Conservation (phyloP, 2,888 invertebrate genomes). For the Liposcelis brunnea region DNA sequence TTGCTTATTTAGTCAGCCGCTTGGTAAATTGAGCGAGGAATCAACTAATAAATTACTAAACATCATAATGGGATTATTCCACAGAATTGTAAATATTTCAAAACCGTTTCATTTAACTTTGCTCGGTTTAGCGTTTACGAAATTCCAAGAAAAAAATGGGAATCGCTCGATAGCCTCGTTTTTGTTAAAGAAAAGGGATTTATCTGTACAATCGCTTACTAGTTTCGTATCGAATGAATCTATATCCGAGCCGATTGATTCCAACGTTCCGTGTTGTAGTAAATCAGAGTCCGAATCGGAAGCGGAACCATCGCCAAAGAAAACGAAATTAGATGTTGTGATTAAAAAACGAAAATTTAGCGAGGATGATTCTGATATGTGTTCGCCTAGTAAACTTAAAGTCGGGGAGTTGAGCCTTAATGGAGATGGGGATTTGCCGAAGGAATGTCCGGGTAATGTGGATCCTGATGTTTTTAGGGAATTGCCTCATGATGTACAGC, state of each 20-base stretch:
- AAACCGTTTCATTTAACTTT: slow-evolving; percentile 59
- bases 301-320: slow-evolving; percentile 60
- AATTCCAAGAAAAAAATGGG: slow-evolving; percentile 56
- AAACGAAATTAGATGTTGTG: slow-evolving; percentile 34
- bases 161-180: slow-evolving; percentile 57
- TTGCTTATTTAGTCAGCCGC: slow-evolving; percentile 37
- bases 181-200: slow-evolving; percentile 44
- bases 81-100: slow-evolving; percentile 17
- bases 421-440: slow-evolving; percentile 36
- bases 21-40: slow-evolving; percentile 30
- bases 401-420: slow-evolving; percentile 48
- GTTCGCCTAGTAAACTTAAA: slow-evolving; percentile 50
- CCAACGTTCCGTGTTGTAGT: slow-evolving; percentile 23
- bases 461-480: slow-evolving; percentile 52
- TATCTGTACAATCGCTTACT: slow-evolving; percentile 55
- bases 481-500: slow-evolving; percentile 51
- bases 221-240: slow-evolving; percentile 19
- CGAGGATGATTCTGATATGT: slow-evolving; percentile 30
- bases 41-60: slow-evolving; percentile 26
- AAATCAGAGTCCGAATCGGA: slow-evolving; percentile 48
- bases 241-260: slow-evolving; percentile 16
- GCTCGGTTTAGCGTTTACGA: slow-evolving; percentile 62
- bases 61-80: slow-evolving; percentile 16
- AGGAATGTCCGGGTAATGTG: slow-evolving; percentile 45
- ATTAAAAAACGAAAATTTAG: slow-evolving; percentile 32